Percentiles rank a stretch among this genome's conserved stretches.
Conservation (phyloP, 2,797 vertebrate genomes). For the Micropoecilia bifurca region DNA sequence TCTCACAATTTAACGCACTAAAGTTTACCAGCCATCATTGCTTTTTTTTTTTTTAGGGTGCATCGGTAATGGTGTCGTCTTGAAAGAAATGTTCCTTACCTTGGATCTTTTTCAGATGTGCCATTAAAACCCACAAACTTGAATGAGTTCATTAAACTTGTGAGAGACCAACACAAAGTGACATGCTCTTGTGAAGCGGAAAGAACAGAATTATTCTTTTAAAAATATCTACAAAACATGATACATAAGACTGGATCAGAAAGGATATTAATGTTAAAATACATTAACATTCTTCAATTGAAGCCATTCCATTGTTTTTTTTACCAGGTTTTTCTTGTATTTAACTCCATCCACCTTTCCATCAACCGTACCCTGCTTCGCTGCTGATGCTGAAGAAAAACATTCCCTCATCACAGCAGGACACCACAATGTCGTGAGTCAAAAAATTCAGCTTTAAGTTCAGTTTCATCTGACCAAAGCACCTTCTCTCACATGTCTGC, state of each 20-base stretch:
- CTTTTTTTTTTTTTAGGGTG: background rate
- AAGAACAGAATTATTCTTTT: background rate
- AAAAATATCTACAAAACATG: background rate
- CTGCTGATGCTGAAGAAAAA: background rate
- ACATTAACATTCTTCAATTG: background rate
- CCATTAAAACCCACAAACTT: background rate
- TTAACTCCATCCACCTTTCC: background rate
- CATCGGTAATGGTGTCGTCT: background rate
- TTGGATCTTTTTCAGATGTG: background rate
- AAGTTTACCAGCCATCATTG: background rate
- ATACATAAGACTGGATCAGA: background rate
- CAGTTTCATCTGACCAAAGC: background rate
- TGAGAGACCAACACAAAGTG: background rate
- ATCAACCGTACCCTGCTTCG: background rate
- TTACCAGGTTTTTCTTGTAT: background rate
- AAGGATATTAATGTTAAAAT: background rate
- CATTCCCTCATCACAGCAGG: background rate
- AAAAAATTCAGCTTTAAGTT: background rate
- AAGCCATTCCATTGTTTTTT: background rate
- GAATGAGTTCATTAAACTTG: background rate
- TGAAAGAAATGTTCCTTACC: background rate
- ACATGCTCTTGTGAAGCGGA: background rate
- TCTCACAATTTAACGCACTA: slow-evolving; percentile 15
- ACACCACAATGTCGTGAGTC: background rate
- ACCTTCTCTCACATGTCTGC: background rate